These are phyloP conservation scores for Eurypyga helias DNA, from an alignment of 2,113 vertebrate species.

Conservation along the genomic window DNA sequence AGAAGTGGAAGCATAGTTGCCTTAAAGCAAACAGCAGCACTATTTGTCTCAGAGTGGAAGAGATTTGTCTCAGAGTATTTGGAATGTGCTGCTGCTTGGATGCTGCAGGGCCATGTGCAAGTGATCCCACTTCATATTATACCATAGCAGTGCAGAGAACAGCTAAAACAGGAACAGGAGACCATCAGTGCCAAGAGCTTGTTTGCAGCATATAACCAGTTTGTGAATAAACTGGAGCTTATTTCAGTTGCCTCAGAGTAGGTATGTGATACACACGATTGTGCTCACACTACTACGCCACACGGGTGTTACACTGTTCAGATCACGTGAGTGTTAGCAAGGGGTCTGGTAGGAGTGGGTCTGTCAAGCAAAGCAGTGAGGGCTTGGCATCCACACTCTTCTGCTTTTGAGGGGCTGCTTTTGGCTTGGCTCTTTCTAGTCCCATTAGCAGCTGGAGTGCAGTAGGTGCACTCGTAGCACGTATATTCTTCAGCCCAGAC, in stretches of 20 bases:
- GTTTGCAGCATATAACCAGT: background rate
- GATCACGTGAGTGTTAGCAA: background rate
- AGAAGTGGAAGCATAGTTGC: background rate
- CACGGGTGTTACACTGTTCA: background rate
- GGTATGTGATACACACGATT: background rate
- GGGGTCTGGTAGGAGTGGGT: background rate
- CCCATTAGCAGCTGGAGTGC: conserved; percentile 10
- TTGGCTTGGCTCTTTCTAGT: background rate
- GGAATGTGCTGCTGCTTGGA: background rate
- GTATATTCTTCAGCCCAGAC: background rate
- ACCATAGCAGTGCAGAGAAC: background rate
- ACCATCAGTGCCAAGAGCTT: background rate
- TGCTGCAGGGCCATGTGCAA: fast-evolving
- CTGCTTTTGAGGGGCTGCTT: background rate
- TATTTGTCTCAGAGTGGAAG: background rate
- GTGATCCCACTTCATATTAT: background rate
- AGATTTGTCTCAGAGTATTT: background rate
- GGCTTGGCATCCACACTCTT: background rate
- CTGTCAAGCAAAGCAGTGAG: background rate
- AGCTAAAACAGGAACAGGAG: background rate
- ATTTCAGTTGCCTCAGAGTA: background rate
- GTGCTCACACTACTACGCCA: background rate
- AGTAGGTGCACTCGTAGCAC: background rate
- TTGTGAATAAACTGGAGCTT: background rate
- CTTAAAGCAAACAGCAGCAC: background rate